phyloP scores from a whole-genome alignment of 2,113 vertebrate genomes.

The Gnathonemus longibarbis region DNA sequence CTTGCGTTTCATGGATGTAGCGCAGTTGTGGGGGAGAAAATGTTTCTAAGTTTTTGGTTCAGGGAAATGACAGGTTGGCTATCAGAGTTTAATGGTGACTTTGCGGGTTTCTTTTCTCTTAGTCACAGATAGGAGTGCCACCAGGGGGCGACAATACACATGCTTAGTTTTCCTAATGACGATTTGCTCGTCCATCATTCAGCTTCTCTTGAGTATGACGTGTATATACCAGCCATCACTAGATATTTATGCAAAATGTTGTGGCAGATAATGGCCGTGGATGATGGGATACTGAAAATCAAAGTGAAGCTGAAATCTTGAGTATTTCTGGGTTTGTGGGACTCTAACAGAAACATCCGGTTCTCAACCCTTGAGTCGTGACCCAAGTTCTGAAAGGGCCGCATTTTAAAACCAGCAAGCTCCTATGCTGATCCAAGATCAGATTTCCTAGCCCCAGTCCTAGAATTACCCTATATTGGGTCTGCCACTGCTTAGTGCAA shows the following conservation, averaged over 20 bases:
- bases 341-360: neutral
- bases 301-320: neutral
- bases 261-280: neutral
- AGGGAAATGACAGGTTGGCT: neutral
- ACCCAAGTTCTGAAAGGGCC: no score
- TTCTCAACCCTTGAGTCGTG: no score
- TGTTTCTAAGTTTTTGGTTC: neutral
- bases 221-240: neutral
- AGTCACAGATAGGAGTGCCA: slow-evolving; percentile 33
- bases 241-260: neutral
- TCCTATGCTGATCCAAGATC: no score
- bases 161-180: neutral
- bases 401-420: no score
- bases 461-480: no score
- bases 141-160: slow-evolving; percentile 45
- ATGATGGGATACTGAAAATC: neutral
- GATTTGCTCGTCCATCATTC: slow-evolving; percentile 2
- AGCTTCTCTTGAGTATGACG: slow-evolving; percentile 12
- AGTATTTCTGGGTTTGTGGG: neutral
- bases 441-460: no score
- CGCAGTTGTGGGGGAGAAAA: neutral
- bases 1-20: neutral
- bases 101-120: neutral
- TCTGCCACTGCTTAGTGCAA: no score
- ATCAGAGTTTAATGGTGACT: neutral